Evolutionary conservation across 2,888 invertebrate genomes (phyloP), one percentile per base, ranked within the genome.

Genomic region (Neria commutata): DNA sequence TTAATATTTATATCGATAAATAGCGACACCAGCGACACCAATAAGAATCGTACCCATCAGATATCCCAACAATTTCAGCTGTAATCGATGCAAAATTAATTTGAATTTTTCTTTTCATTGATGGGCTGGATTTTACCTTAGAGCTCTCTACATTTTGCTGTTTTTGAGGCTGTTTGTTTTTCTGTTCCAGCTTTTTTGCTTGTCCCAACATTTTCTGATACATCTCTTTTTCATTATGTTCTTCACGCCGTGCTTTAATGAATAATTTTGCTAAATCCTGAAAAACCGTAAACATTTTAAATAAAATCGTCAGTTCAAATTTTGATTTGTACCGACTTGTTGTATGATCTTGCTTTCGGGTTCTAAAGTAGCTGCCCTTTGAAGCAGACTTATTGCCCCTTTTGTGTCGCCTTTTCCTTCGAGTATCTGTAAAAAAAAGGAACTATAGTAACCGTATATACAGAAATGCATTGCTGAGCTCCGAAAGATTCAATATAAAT

Each of bases 11-110:
- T 91, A 89, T 75, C 89, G 87, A 81, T 91, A 91, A 57, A 90
- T 88, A 52, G 91, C 86, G 55, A 90, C 86, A 64, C 91, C 91
- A 56, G 88, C 87, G 59, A 89, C 85, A 54, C 90, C 88, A 67
- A 91, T 88, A 58, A 91, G 83, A 64, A 91, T 81, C 16, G 92
- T 86, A 57, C 90, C 89, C 89, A 82, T 81, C 29, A 82, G 61
- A 65, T 81, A 82, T 6, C 81, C 81, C 48, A 82, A 69, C n/a
- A 81, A 61, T 68, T 79, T 81, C 2, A 81, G 68, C 82, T 82
- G 62, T n/a, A 71, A 68, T 25, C n/a, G n/a, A 29, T n/a, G 42
- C 19, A 29, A 4, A 25, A n/a, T 5, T 25, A 34, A 29, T 10
- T 46, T 47, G 2, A 37, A 34, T 24, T 11, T 16, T 46, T 17